These are phyloP conservation scores for Calliphora vomitoria DNA, from an alignment of 2,888 invertebrate species.

Conservation along the genomic window DNA sequence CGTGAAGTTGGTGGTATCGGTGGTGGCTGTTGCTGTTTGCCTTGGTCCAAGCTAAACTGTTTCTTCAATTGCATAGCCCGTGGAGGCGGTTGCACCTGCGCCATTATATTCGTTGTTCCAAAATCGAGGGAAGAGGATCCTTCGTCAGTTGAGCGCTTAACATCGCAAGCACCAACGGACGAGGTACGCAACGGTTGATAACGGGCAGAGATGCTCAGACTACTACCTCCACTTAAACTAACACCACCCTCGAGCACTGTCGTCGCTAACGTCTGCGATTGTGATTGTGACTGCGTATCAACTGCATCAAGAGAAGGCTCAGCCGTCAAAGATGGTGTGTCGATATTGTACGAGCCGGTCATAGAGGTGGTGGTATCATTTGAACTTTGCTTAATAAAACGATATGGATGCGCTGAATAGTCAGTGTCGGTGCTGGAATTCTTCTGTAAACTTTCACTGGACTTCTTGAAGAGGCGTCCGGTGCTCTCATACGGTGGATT, in stretches of 20 bases:
- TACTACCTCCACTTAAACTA: conserved; percentile 72
- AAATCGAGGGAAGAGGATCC: conserved; percentile 78
- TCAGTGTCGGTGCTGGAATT: conserved; percentile 85
- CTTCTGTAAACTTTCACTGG: conserved; percentile 84
- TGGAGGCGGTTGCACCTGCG: conserved; percentile 79
- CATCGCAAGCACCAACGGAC: conserved; percentile 81
- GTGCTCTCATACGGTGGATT: conserved; percentile 82
- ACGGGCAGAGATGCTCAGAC: conserved; percentile 77
- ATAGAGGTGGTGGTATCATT: conserved; percentile 85
- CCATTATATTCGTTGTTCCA: conserved; percentile 77
- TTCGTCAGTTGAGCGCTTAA: conserved; percentile 77
- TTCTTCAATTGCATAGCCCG: conserved; percentile 83
- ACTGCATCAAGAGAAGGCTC: conserved; percentile 83
- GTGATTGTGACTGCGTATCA: conserved; percentile 77
- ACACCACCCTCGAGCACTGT: conserved; percentile 74
- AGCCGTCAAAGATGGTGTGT: conserved; percentile 83
- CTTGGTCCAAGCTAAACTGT: conserved; percentile 85
- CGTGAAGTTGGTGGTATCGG: conserved; percentile 69
- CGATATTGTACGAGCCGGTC: conserved; percentile 84
- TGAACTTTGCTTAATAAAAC: conserved; percentile 84
- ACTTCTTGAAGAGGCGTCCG: conserved; percentile 82
- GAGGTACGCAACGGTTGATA: conserved; percentile 82
- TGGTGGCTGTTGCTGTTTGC: conserved; percentile 78
- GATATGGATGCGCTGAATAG: conserved; percentile 84
- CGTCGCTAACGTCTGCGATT: conserved; percentile 37